Percentiles rank a stretch among this genome's conserved stretches.
Conservation (phyloP, 2,797 vertebrate genomes). For the Danionella dracula region DNA sequence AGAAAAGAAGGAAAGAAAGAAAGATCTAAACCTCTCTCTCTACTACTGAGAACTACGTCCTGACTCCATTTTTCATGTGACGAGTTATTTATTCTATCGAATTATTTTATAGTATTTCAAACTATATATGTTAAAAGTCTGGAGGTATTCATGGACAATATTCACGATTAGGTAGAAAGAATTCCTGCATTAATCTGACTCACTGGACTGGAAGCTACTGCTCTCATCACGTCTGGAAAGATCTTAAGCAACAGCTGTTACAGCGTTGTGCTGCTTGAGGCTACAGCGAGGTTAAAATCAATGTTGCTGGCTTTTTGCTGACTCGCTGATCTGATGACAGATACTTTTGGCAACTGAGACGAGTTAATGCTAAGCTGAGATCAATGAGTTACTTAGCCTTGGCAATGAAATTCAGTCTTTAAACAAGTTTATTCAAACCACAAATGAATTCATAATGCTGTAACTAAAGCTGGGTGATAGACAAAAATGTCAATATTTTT, state of each 20-base stretch:
- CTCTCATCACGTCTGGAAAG: background rate
- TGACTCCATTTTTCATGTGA: too few relatives aligned
- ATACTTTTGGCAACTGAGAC: background rate
- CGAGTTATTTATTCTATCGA: too few relatives aligned
- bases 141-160: too few relatives aligned
- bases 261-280: constrained; percentile 6
- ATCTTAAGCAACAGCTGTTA: constrained; percentile 5
- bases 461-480: too few relatives aligned
- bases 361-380: background rate
- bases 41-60: too few relatives aligned
- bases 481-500: too few relatives aligned
- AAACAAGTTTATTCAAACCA: background rate
- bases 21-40: too few relatives aligned
- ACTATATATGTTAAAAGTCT: too few relatives aligned
- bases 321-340: background rate
- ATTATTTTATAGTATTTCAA: too few relatives aligned
- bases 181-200: constrained; percentile 2
- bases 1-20: too few relatives aligned
- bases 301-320: background rate
- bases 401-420: background rate
- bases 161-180: background rate
- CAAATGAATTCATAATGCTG: too few relatives aligned
- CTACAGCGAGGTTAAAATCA: background rate
- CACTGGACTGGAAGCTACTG: background rate
- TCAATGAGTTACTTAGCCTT: background rate